A percentile compares a stretch with the other conserved stretches of the same genome.
These are phyloP conservation scores for Andrena marginata DNA, from an alignment of 2,888 invertebrate species.

Conservation along the genomic window DNA sequence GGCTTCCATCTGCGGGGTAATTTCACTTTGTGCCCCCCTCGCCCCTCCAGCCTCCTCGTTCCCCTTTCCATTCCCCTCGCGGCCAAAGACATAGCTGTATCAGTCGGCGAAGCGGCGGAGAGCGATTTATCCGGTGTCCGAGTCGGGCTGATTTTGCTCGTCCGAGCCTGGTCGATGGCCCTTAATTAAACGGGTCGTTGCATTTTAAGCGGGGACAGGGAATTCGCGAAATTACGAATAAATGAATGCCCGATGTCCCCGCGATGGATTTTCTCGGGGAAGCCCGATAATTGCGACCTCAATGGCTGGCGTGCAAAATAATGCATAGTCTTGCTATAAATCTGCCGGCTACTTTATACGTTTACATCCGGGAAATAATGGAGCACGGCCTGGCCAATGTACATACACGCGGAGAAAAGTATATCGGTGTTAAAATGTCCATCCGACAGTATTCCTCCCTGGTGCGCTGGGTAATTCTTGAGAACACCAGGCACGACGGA, in stretches of 20 bases:
- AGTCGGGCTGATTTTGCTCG: constrained; percentile 44
- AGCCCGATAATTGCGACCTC: constrained; percentile 17
- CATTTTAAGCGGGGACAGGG: constrained; percentile 51
- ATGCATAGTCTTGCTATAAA: background rate
- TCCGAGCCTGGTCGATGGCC: constrained; percentile 22
- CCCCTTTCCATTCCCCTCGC: background rate
- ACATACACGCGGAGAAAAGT: no score
- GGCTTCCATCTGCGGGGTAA: constrained; percentile 56
- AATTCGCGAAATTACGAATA: constrained; percentile 52
- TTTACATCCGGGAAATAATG: background rate
- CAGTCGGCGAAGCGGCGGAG: background rate
- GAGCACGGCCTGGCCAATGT: background rate
- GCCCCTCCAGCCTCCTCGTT: background rate
- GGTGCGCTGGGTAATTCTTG: no score
- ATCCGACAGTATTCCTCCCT: no score
- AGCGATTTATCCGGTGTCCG: constrained; percentile 63
- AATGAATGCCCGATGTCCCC: constrained; percentile 35
- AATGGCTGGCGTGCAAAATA: background rate
- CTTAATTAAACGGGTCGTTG: constrained; percentile 62
- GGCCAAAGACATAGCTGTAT: background rate
- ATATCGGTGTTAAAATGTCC: no score
- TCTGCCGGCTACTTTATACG: background rate
- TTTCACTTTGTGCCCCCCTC: constrained; percentile 43
- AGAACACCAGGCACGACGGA: no score
- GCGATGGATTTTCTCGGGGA: constrained; percentile 4